A percentile compares a stretch with the other conserved stretches of the same genome.
Evolutionary conservation across 2,888 invertebrate species (phyloP).

Genomic region (Phaedon cochleariae): DNA sequence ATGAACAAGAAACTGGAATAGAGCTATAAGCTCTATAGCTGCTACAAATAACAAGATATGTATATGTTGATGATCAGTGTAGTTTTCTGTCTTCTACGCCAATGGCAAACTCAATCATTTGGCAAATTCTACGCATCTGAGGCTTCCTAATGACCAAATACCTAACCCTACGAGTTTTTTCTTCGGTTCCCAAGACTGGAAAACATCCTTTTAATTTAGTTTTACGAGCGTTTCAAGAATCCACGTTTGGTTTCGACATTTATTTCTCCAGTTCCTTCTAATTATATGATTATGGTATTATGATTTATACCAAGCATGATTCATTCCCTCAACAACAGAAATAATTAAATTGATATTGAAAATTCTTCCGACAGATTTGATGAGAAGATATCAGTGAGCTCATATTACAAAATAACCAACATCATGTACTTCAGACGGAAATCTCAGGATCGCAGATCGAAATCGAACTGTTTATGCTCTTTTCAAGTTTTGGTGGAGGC

Average conservation of each 20-base stretch:
- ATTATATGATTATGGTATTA: neutral
- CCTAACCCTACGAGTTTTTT: neutral
- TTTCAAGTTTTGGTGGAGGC: too few species aligned
- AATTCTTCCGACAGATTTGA: too few species aligned
- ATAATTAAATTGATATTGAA: too few species aligned
- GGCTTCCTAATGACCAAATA: neutral
- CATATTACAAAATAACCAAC: too few species aligned
- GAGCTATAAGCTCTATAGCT: too few species aligned
- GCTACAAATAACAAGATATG: too few species aligned
- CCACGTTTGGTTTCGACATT: neutral
- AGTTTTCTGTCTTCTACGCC: neutral
- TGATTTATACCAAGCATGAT: neutral
- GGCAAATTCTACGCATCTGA: neutral
- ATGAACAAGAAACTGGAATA: too few species aligned
- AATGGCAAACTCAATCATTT: neutral
- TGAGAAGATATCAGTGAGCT: too few species aligned
- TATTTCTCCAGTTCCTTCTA: neutral
- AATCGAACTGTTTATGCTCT: too few species aligned
- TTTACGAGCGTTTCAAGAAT: slow-evolving; percentile 2
- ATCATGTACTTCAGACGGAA: too few species aligned
- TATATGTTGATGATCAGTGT: too few species aligned
- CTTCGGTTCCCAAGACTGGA: neutral
- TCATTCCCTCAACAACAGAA: neutral
- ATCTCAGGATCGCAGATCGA: too few species aligned
- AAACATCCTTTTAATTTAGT: slow-evolving; percentile 1